Evolutionary conservation across 2,888 invertebrate species (phyloP).

Genomic region (Capitulum mitella): DNA sequence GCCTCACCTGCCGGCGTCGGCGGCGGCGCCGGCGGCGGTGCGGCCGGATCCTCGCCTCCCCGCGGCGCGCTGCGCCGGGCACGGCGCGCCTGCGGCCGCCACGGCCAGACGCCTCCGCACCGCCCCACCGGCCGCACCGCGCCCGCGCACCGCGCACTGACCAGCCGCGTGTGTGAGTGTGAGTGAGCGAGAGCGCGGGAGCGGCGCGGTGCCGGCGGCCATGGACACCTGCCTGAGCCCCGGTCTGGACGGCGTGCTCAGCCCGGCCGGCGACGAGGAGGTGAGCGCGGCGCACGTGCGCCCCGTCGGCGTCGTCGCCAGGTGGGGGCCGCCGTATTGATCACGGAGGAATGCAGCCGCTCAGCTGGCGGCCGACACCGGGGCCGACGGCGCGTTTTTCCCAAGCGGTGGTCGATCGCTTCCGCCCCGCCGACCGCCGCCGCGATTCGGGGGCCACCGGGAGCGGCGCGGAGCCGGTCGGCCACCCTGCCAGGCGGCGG

Average conservation of each 20-base stretch:
- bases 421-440: too few species aligned
- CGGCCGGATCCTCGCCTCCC: background rate
- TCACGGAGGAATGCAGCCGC: background rate
- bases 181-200: background rate
- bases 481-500: too few species aligned
- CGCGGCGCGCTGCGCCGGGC: background rate
- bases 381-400: too few species aligned
- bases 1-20: too few species aligned
- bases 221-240: background rate
- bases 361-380: background rate
- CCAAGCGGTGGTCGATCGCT: background rate
- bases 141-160: background rate
- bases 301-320: background rate
- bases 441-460: too few species aligned
- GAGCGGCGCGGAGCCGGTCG: too few species aligned
- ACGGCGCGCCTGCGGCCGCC: background rate
- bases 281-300: background rate
- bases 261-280: background rate
- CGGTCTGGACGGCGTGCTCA: background rate
- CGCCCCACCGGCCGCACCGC: background rate
- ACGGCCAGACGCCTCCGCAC: background rate
- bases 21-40: background rate
- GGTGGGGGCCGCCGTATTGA: background rate
- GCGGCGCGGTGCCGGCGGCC: background rate
- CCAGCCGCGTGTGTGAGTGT: background rate